Percentiles rank a stretch among this genome's conserved stretches.
phyloP scores from a whole-genome alignment of 2,888 invertebrate genomes.

The Theretra japonica region DNA sequence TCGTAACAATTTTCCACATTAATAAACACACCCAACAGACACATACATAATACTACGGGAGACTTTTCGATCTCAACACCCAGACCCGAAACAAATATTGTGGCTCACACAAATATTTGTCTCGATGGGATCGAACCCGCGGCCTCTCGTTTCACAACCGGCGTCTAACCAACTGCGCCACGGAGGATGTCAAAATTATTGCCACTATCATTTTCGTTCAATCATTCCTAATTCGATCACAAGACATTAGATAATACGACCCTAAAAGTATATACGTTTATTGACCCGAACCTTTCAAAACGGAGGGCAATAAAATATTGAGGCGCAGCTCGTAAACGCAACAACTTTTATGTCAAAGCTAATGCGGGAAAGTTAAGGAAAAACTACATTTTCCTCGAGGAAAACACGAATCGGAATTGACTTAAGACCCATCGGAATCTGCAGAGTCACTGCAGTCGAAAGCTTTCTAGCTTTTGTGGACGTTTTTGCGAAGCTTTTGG shows the following conservation, averaged over 20 bases:
- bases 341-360: not conserved
- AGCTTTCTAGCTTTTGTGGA: not conserved
- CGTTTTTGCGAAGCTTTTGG: not conserved
- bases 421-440: slow-evolving; percentile 1
- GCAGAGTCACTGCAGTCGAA: slow-evolving; percentile 8
- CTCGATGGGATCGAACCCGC: too few relatives aligned
- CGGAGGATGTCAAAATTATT: too few relatives aligned
- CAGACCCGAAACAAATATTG: too few relatives aligned
- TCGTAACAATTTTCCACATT: too few relatives aligned
- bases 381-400: not conserved
- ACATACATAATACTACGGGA: too few relatives aligned
- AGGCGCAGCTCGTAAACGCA: not conserved
- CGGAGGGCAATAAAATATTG: not conserved
- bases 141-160: too few relatives aligned
- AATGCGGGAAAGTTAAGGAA: not conserved
- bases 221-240: not conserved
- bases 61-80: too few relatives aligned
- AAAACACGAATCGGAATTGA: slow-evolving; percentile 17
- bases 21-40: too few relatives aligned
- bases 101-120: too few relatives aligned
- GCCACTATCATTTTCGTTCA: not conserved
- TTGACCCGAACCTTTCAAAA: not conserved
- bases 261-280: not conserved
- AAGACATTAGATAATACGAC: not conserved
- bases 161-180: too few relatives aligned